These are phyloP conservation scores for Heliconius charithonia DNA, from an alignment of 2,888 invertebrate genomes.

Conservation along the genomic window DNA sequence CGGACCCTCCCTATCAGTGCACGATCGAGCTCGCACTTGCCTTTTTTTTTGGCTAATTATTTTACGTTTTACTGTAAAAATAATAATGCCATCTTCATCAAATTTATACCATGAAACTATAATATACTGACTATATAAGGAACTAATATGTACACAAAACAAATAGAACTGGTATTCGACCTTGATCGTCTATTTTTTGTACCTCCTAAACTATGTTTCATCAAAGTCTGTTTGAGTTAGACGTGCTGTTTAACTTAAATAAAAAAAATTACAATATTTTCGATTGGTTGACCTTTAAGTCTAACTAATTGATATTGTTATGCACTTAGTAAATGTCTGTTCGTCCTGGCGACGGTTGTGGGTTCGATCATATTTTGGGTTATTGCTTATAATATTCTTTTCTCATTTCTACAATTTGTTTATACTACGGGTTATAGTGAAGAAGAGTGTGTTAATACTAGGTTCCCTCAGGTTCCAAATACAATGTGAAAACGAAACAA, in stretches of 20 bases:
- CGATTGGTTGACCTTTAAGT: neutral
- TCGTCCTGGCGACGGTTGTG: neutral
- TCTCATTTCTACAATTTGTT: neutral
- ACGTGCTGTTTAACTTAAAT: neutral
- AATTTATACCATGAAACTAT: neutral
- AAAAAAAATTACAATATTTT: neutral
- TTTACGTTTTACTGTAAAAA: neutral
- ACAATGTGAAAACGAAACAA: no score
- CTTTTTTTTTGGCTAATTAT: no score
- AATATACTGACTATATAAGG: neutral
- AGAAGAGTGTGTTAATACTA: no score
- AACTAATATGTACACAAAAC: neutral
- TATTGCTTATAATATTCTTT: no score
- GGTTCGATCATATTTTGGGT: neutral
- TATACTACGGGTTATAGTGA: neutral
- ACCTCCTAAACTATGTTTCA: neutral
- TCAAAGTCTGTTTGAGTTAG: neutral
- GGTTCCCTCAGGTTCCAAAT: no score
- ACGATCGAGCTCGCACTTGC: no score
- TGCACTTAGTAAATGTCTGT: neutral
- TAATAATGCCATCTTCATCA: neutral
- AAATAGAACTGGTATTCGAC: slow-evolving; percentile 8
- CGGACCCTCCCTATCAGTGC: no score
- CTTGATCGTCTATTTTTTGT: slow-evolving; percentile 1
- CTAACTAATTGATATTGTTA: neutral